phyloP scores from a whole-genome alignment of 2,113 vertebrate species.

The Planiliza haematocheilus region DNA sequence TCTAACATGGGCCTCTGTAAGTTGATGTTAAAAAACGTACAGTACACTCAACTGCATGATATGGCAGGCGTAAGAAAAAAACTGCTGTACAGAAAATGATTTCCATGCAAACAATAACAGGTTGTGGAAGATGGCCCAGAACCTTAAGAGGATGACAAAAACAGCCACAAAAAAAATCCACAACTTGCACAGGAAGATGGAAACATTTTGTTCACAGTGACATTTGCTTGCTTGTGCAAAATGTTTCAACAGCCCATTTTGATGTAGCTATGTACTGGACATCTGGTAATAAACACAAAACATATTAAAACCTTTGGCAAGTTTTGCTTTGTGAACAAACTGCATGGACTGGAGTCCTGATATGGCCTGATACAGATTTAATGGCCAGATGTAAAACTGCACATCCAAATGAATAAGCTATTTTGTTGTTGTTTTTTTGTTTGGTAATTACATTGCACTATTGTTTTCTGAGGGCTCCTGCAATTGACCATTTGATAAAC shows the following conservation, averaged over 20 bases:
- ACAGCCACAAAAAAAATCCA: constrained; percentile 41
- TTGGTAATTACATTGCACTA: too few relatives aligned
- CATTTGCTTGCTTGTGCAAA: constrained; percentile 48
- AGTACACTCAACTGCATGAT: constrained; percentile 54
- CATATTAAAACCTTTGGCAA: constrained; percentile 62
- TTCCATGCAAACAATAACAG: constrained; percentile 68
- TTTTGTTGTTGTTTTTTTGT: too few relatives aligned
- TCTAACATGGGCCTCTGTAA: constrained; percentile 42
- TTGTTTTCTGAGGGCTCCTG: not conserved
- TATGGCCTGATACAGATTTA: constrained; percentile 9
- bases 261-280: constrained; percentile 22
- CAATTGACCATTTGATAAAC: constrained; percentile 12
- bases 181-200: constrained; percentile 41
- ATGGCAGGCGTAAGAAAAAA: constrained; percentile 57
- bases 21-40: constrained; percentile 32
- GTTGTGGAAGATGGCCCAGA: constrained; percentile 39
- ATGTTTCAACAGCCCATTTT: constrained; percentile 50
- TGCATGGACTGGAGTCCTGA: constrained; percentile 1
- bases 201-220: constrained; percentile 66
- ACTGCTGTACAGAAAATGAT: constrained; percentile 49
- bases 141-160: constrained; percentile 43
- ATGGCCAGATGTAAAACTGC: constrained; percentile 14
- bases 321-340: constrained; percentile 37
- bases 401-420: constrained; percentile 1
- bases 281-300: constrained; percentile 30